phyloP scores from a whole-genome alignment of 1,140 invertebrate genomes.

The Drosophila ogumai region DNA sequence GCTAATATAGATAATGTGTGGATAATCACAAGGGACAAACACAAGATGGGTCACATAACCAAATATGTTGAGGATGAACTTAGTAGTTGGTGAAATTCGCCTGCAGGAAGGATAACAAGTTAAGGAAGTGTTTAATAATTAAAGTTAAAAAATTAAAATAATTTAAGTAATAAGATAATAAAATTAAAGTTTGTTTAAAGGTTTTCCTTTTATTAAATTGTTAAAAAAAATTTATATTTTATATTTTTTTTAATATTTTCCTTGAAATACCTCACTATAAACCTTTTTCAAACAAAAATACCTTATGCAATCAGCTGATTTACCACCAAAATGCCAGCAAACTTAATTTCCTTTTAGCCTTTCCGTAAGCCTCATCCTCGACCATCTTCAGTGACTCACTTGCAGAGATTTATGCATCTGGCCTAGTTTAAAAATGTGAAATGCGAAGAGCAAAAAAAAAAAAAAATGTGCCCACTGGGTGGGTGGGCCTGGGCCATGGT shows the following conservation, averaged over 20 bases:
- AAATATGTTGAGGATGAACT: background rate
- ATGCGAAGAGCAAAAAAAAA: conserved; percentile 22
- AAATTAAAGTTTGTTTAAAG: too few species aligned
- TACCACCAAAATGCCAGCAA: conserved; percentile 26
- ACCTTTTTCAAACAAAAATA: background rate
- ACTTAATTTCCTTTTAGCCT: conserved; percentile 35
- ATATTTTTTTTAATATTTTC: background rate
- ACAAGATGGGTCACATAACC: conserved; percentile 2
- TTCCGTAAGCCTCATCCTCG: conserved; percentile 5
- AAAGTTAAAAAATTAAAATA: background rate
- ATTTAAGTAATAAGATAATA: too few species aligned
- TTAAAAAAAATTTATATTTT: too few species aligned
- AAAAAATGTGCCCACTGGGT: conserved; percentile 2
- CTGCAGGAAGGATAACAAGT: background rate
- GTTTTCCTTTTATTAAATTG: too few species aligned
- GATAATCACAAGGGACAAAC: conserved; percentile 37
- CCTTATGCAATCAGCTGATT: conserved; percentile 34
- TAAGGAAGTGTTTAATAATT: background rate
- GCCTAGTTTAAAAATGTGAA: conserved; percentile 51
- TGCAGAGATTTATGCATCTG: conserved; percentile 52
- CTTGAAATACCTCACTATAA: background rate
- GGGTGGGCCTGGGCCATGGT: conserved; percentile 35
- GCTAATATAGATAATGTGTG: conserved; percentile 44
- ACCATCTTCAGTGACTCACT: conserved; percentile 27
- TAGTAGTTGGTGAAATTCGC: background rate